These are phyloP conservation scores for Agapornis roseicollis DNA, from an alignment of 2,113 vertebrate species.

Conservation along the genomic window DNA sequence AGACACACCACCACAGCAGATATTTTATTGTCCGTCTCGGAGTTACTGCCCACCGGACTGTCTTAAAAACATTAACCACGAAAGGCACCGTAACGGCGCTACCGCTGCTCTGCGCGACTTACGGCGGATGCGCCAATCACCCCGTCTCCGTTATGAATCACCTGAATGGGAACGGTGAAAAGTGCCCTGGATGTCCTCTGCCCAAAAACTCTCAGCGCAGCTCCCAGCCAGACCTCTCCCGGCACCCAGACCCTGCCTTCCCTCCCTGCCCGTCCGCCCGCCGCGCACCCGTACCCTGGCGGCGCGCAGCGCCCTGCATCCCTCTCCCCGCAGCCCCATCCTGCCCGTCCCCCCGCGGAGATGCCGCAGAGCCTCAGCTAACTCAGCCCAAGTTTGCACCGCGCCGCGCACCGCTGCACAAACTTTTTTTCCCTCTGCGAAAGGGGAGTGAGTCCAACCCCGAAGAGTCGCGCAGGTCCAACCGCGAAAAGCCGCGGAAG, in stretches of 20 bases:
- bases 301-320: neutral
- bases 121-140: neutral
- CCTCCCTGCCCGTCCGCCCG: neutral
- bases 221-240: neutral
- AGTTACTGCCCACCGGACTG: neutral
- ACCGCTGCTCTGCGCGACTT: fast-evolving
- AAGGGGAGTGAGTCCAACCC: neutral
- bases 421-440: neutral
- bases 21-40: neutral
- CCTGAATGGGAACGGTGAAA: fast-evolving
- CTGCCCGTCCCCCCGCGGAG: neutral
- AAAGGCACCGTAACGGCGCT: fast-evolving
- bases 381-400: constrained; percentile 3
- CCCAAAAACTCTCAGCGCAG: fast-evolving
- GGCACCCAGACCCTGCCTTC: neutral
- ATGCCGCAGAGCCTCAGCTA: neutral
- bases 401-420: neutral
- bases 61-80: neutral
- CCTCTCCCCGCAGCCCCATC: neutral
- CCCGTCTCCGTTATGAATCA: fast-evolving
- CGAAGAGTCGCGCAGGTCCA: neutral
- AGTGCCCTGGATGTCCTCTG: neutral
- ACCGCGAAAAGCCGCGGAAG: neutral
- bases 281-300: neutral
- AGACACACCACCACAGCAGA: neutral